Conservation (phyloP, 2,113 vertebrate species). For the Ictalurus furcatus region DNA sequence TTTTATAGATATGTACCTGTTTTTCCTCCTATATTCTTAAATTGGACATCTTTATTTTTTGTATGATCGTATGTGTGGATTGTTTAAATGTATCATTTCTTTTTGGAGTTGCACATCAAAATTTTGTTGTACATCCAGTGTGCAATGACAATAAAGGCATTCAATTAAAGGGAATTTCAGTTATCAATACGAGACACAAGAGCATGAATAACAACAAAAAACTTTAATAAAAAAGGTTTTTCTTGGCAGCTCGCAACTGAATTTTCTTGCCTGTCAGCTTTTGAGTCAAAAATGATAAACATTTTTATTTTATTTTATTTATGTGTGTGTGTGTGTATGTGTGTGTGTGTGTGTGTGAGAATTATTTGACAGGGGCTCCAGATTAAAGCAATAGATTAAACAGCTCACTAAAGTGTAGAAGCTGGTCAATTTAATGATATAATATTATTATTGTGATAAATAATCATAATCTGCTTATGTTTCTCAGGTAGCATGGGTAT, state of each 20-base stretch:
- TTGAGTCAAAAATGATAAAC: not conserved
- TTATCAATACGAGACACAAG: not conserved
- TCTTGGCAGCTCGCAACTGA: not conserved
- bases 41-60: too few relatives aligned
- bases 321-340: too few relatives aligned
- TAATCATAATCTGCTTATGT: not conserved
- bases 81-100: too few relatives aligned
- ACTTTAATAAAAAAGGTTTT: not conserved
- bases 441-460: not conserved
- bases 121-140: too few relatives aligned
- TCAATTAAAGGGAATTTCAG: not conserved
- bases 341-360: too few relatives aligned
- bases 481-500: not conserved
- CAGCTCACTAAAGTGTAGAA: not conserved
- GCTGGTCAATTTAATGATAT: not conserved
- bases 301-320: not conserved
- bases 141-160: too few relatives aligned
- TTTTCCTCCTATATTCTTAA: too few relatives aligned
- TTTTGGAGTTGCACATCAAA: too few relatives aligned
- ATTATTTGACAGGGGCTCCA: not conserved
- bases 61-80: too few relatives aligned
- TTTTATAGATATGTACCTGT: too few relatives aligned
- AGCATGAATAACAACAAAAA: not conserved
- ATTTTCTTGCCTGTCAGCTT: not conserved
- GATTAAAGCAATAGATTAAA: not conserved